Evolutionary conservation across 2,113 vertebrate genomes (phyloP).

Genomic region (Gnathonemus echidnorhynchus): DNA sequence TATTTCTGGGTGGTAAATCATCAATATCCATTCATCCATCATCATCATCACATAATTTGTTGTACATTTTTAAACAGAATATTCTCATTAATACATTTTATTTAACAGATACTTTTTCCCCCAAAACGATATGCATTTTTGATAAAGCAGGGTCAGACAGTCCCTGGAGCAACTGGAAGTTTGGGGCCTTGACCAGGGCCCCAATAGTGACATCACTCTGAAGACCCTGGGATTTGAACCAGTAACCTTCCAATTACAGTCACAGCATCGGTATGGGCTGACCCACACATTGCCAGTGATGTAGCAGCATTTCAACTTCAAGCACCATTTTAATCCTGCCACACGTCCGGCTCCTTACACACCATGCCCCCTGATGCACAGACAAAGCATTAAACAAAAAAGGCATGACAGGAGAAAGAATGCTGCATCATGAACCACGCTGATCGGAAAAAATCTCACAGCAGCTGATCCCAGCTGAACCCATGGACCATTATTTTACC

Average conservation of each 20-base stretch:
- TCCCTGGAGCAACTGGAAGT: background rate
- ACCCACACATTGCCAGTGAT: background rate
- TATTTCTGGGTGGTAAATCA: background rate
- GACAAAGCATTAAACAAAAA: background rate
- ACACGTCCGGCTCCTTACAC: background rate
- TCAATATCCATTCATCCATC: background rate
- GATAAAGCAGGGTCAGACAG: background rate
- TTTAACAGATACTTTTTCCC: background rate
- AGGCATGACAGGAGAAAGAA: background rate
- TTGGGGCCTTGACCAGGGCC: background rate
- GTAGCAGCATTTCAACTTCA: background rate
- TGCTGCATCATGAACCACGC: background rate
- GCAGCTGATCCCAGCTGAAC: background rate
- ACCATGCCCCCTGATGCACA: background rate
- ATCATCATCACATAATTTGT: background rate
- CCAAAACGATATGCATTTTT: background rate
- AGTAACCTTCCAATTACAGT: background rate
- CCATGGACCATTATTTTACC: background rate
- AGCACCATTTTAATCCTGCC: background rate
- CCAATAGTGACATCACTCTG: background rate
- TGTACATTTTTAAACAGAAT: background rate
- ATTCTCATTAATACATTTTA: background rate
- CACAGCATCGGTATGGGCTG: background rate
- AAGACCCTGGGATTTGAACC: background rate
- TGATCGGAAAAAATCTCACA: background rate